phyloP scores from a whole-genome alignment of 1,140 invertebrate species.

The Hermetia illucens region DNA sequence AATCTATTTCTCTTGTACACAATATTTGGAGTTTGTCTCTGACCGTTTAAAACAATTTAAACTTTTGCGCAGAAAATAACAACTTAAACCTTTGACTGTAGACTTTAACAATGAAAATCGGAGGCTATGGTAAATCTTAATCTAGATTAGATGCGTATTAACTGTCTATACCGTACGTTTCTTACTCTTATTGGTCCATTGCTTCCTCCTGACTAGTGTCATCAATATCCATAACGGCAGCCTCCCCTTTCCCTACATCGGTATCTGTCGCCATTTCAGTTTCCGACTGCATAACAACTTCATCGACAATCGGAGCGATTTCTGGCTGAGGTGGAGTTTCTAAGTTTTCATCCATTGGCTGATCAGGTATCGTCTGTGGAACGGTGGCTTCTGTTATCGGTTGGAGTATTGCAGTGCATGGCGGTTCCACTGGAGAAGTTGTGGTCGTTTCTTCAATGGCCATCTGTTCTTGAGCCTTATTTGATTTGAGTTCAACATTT shows the following conservation, averaged over 20 bases:
- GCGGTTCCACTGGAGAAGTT: slow-evolving; percentile 11
- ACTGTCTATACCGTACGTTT: too few species aligned
- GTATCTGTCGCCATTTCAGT: slow-evolving; percentile 1
- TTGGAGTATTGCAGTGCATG: slow-evolving; percentile 1
- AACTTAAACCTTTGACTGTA: too few species aligned
- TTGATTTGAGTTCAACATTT: too few species aligned
- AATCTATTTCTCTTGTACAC: too few species aligned
- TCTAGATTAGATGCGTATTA: too few species aligned
- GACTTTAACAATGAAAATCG: too few species aligned
- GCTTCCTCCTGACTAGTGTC: slow-evolving; percentile 30
- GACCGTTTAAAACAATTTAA: too few species aligned
- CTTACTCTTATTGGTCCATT: slow-evolving; percentile 25
- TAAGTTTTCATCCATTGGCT: slow-evolving; percentile 5
- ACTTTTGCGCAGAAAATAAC: too few species aligned
- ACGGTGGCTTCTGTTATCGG: slow-evolving; percentile 22
- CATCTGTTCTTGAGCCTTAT: too few species aligned
- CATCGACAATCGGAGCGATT: not conserved
- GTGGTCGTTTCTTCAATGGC: slow-evolving; percentile 21
- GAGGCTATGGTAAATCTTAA: too few species aligned
- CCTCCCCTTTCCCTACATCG: slow-evolving; percentile 6
- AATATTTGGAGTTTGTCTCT: too few species aligned
- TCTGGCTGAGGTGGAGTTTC: too few species aligned
- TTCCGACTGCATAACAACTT: not conserved
- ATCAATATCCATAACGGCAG: slow-evolving; percentile 21
- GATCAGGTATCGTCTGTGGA: slow-evolving; percentile 16